Evolutionary conservation across 2,113 vertebrate species (phyloP).

Genomic region (Chloropsis cyanopogon): DNA sequence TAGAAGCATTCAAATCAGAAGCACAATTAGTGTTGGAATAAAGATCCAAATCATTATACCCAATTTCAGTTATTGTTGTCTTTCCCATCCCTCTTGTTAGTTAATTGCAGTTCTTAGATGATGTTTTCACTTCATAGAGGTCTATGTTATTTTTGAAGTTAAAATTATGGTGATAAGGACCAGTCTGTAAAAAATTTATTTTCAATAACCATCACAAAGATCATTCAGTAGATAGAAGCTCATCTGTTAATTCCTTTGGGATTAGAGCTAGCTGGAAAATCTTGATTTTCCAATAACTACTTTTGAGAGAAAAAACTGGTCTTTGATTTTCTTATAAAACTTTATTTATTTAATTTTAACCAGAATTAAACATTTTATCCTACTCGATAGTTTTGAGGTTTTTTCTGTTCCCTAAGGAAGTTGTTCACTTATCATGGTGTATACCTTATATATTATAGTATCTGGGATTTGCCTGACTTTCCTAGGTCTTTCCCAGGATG

Average conservation of each 20-base stretch:
- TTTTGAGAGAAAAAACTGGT: neutral
- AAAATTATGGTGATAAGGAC: neutral
- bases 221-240: neutral
- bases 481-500: neutral
- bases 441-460: neutral
- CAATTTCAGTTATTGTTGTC: neutral
- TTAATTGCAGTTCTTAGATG: neutral
- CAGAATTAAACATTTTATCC: neutral
- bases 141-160: neutral
- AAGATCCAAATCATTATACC: neutral
- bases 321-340: neutral
- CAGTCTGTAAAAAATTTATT: neutral
- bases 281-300: neutral
- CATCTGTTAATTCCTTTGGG: neutral
- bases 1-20: neutral
- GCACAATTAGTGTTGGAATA: neutral
- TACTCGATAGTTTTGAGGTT: neutral
- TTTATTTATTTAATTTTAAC: neutral
- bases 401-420: neutral
- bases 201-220: neutral
- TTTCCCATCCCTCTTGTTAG: neutral
- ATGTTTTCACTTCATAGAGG: neutral
- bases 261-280: neutral
- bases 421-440: neutral
- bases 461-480: neutral